Conservation (phyloP, 2,797 vertebrate genomes). For the Chelidonichthys spinosus region DNA sequence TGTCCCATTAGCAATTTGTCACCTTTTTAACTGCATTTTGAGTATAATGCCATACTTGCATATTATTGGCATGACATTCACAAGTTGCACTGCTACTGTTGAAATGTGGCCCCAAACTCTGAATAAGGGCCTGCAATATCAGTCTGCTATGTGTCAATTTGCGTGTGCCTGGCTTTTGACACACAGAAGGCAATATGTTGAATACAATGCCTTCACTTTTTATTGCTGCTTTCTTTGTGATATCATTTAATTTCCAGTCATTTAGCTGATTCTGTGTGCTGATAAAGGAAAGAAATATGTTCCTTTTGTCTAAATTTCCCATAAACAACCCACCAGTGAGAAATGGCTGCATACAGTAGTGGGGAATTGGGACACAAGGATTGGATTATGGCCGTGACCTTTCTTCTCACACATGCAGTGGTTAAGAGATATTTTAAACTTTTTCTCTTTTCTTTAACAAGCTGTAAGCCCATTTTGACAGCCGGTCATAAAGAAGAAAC, state of each 20-base stretch:
- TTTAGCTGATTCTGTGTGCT: not conserved
- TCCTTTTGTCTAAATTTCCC: not conserved
- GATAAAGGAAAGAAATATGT: not conserved
- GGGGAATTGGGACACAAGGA: not conserved
- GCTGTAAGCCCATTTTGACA: slow-evolving; percentile 37
- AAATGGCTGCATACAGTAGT: slow-evolving; percentile 2
- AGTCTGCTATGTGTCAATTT: not conserved
- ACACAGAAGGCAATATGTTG: not conserved
- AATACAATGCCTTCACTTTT: not conserved
- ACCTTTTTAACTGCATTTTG: slow-evolving; percentile 62
- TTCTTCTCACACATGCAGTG: slow-evolving; percentile 11
- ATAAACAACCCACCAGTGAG: not conserved
- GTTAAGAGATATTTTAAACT: slow-evolving; percentile 26
- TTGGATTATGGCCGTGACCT: not conserved
- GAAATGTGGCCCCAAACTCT: not conserved
- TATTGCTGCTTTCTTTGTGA: not conserved
- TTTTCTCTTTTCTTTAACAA: slow-evolving; percentile 37
- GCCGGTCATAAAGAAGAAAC: slow-evolving; percentile 49
- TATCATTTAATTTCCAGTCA: not conserved
- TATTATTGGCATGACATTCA: slow-evolving; percentile 44
- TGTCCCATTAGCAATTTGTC: slow-evolving; percentile 51
- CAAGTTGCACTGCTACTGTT: slow-evolving; percentile 6
- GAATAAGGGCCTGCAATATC: not conserved
- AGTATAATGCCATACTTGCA: slow-evolving; percentile 27
- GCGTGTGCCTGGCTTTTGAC: fast-evolving